phyloP scores from a whole-genome alignment of 23 tunicate genomes.

The Phallusia fumigata region DNA sequence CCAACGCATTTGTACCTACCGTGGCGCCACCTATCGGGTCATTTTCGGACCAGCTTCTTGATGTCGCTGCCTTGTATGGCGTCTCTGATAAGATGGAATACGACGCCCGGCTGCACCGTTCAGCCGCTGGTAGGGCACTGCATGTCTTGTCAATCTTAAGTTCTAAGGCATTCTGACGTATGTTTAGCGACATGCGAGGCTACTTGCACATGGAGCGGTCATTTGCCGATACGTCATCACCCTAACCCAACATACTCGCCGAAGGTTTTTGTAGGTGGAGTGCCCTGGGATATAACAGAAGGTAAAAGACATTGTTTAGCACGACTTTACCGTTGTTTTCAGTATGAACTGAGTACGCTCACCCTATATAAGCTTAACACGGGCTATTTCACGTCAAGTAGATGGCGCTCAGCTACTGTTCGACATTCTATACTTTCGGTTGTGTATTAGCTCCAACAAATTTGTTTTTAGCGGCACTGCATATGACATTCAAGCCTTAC shows the following conservation, averaged over 20 bases:
- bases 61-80: slow-evolving; percentile 83
- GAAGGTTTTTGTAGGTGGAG: slow-evolving; percentile 92
- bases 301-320: slow-evolving; percentile 19
- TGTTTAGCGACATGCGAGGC: slow-evolving; percentile 81
- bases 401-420: no score
- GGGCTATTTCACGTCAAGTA: no score
- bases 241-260: slow-evolving; percentile 82
- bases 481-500: slow-evolving; percentile 87
- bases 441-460: no score
- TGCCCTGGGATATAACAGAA: slow-evolving; percentile 98
- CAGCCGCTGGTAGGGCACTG: slow-evolving; percentile 68
- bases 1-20: neutral
- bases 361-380: no score
- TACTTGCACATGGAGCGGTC: slow-evolving; percentile 90
- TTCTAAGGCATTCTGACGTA: neutral
- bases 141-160: neutral
- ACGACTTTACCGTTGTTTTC: no score
- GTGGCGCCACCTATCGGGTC: slow-evolving; percentile 31
- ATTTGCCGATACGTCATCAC: slow-evolving; percentile 83
- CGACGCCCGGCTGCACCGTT: slow-evolving; percentile 85
- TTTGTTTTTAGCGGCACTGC: slow-evolving; percentile 84
- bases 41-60: slow-evolving; percentile 75
- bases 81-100: slow-evolving; percentile 95
- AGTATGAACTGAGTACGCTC: no score
- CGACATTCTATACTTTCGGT: no score